These are phyloP conservation scores for Thunnus maccoyii DNA, from an alignment of 2,113 vertebrate genomes.

Conservation along the genomic window DNA sequence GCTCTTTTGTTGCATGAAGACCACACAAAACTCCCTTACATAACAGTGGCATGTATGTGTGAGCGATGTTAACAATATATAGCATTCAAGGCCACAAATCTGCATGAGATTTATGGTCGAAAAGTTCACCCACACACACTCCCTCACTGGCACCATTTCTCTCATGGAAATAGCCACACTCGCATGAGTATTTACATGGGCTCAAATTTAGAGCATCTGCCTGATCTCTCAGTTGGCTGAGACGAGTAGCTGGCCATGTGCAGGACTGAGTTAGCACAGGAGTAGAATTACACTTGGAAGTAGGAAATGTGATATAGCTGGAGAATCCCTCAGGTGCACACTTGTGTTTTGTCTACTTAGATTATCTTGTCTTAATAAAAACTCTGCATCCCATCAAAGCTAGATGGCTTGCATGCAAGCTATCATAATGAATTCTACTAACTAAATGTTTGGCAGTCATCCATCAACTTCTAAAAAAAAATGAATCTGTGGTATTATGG, in stretches of 20 bases:
- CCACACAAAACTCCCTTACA: slow-evolving; percentile 51
- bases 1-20: slow-evolving; percentile 30
- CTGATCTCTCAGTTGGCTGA: slow-evolving; percentile 57
- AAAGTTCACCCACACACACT: slow-evolving; percentile 22
- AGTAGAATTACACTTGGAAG: slow-evolving; percentile 81
- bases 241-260: slow-evolving; percentile 44
- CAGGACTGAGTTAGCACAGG: slow-evolving; percentile 74
- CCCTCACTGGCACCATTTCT: slow-evolving; percentile 19
- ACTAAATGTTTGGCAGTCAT: slow-evolving; percentile 13
- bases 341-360: slow-evolving; percentile 74
- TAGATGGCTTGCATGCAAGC: neutral
- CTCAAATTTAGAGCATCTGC: slow-evolving; percentile 67
- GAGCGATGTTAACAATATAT: slow-evolving; percentile 60
- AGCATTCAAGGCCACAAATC: slow-evolving; percentile 54
- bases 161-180: slow-evolving; percentile 55
- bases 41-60: slow-evolving; percentile 55
- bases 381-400: slow-evolving; percentile 34
- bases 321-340: slow-evolving; percentile 53
- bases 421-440: slow-evolving; percentile 21
- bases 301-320: slow-evolving; percentile 74
- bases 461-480: slow-evolving; percentile 20
- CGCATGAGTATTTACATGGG: slow-evolving; percentile 64
- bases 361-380: slow-evolving; percentile 72
- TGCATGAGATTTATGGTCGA: slow-evolving; percentile 50
- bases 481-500: neutral